Percentiles rank a stretch among this genome's conserved stretches.
These are phyloP conservation scores for Idaea dimidiata DNA, from an alignment of 2,888 invertebrate genomes.

Conservation along the genomic window DNA sequence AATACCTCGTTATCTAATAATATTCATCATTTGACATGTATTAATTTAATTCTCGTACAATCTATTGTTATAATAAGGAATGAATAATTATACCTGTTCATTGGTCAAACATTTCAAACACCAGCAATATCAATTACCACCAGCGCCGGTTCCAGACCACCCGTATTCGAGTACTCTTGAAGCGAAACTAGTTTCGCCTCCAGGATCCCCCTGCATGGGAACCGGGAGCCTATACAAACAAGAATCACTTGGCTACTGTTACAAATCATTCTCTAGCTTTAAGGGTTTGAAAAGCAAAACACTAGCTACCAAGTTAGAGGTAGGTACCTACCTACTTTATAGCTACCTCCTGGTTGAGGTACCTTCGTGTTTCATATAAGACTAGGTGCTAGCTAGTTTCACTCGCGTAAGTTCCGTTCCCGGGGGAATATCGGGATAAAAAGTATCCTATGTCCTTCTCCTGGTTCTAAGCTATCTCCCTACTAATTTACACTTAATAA, in stretches of 20 bases:
- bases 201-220: slow-evolving; percentile 24
- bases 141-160: slow-evolving; percentile 47
- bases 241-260: slow-evolving; percentile 20
- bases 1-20: no score
- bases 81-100: not conserved
- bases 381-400: no score
- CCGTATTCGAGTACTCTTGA: slow-evolving; percentile 30
- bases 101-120: not conserved
- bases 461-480: no score
- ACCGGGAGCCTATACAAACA: slow-evolving; percentile 59
- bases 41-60: no score
- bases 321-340: not conserved
- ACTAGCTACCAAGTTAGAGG: not conserved
- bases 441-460: no score
- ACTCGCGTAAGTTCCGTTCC: no score
- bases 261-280: not conserved
- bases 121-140: slow-evolving; percentile 22
- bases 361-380: no score
- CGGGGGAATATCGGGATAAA: no score
- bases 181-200: slow-evolving; percentile 20
- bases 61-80: no score
- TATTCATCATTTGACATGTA: no score
- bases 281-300: not conserved
- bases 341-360: no score
- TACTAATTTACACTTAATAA: no score